Conservation (phyloP, 2,888 invertebrate genomes). For the Osmoderma eremita region DNA sequence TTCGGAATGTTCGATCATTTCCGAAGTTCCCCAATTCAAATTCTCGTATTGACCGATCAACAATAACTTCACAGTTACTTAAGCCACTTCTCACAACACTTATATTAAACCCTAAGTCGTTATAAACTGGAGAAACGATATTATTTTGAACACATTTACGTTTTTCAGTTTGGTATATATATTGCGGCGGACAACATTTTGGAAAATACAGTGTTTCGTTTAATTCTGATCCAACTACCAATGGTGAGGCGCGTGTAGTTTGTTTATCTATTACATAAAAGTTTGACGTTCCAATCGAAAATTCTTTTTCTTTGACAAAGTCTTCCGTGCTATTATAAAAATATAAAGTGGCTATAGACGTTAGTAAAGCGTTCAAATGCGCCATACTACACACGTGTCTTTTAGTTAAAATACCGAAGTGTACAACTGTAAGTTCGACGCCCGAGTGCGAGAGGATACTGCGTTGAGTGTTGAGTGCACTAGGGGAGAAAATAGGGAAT, state of each 20-base stretch:
- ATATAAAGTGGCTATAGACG: constrained; percentile 17
- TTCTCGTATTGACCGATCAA: constrained; percentile 44
- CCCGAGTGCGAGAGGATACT: background rate
- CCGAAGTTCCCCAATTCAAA: constrained; percentile 10
- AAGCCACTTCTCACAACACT: constrained; percentile 52
- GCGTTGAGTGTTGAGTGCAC: background rate
- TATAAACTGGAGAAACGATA: constrained; percentile 18
- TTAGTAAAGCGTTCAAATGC: constrained; percentile 3
- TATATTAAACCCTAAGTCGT: constrained; percentile 38
- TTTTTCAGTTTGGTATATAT: constrained; percentile 42
- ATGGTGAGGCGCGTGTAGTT: background rate
- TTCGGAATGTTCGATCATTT: constrained; percentile 12
- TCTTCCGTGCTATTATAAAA: constrained; percentile 14
- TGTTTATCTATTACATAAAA: constrained; percentile 14
- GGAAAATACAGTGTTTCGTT: constrained; percentile 40
- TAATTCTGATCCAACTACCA: constrained; percentile 11
- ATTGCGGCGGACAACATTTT: constrained; percentile 47
- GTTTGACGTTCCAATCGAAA: background rate
- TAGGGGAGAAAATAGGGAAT: constrained; percentile 17
- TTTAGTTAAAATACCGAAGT: background rate
- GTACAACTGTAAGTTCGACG: constrained; percentile 3
- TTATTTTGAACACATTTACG: constrained; percentile 42
- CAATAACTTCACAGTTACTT: constrained; percentile 51
- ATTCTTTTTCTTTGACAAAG: background rate
- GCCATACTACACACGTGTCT: constrained; percentile 18